Conservation (phyloP, 2,113 vertebrate genomes). For the Salminus brasiliensis region DNA sequence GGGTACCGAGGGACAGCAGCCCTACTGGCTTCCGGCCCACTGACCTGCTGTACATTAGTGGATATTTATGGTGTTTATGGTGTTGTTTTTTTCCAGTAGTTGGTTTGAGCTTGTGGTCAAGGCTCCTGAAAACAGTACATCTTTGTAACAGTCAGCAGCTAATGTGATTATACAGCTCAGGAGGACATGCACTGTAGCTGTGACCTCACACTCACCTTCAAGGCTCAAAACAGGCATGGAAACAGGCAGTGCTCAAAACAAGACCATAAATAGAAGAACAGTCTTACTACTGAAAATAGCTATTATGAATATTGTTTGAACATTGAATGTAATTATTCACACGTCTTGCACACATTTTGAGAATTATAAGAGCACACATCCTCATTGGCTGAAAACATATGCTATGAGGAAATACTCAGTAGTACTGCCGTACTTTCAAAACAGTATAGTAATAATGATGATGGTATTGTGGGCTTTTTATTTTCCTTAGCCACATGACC, state of each 20-base stretch:
- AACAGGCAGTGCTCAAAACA: not conserved
- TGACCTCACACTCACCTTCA: constrained; percentile 29
- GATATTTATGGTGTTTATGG: constrained; percentile 20
- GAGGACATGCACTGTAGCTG: constrained; percentile 10
- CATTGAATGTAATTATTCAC: too few relatives aligned
- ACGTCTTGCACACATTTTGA: too few relatives aligned
- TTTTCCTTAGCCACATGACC: not conserved
- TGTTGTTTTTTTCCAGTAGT: constrained; percentile 2
- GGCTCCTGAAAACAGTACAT: constrained; percentile 20
- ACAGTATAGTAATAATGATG: too few relatives aligned
- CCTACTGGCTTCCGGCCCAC: not conserved
- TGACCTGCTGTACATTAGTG: not conserved
- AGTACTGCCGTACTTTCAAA: not conserved
- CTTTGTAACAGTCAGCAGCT: constrained; percentile 34
- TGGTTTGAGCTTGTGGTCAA: constrained; percentile 38
- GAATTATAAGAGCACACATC: too few relatives aligned
- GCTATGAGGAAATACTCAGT: too few relatives aligned
- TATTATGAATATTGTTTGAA: too few relatives aligned
- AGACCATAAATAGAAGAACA: not conserved
- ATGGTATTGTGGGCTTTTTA: too few relatives aligned
- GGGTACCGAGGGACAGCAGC: not conserved
- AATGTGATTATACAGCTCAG: constrained; percentile 38
- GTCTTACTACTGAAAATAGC: not conserved
- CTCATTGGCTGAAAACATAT: too few relatives aligned
- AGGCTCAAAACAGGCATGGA: too few relatives aligned